Conservation (phyloP, 2,888 invertebrate species). For the Chrysolina americana region DNA sequence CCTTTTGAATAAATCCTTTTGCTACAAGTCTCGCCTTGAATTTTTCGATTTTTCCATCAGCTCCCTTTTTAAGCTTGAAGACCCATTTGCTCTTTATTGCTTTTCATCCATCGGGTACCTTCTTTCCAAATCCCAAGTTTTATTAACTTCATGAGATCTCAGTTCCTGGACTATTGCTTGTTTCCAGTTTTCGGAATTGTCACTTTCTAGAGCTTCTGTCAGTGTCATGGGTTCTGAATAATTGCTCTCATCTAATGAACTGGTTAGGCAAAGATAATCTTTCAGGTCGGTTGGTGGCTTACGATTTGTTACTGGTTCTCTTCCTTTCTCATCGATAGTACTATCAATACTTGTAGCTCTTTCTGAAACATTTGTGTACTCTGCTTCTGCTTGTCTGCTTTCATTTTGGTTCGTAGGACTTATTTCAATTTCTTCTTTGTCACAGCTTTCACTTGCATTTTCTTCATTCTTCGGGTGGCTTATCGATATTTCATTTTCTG, state of each 20-base stretch:
- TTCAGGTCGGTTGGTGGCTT: too few species aligned
- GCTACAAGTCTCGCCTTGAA: not conserved
- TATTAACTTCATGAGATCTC: too few species aligned
- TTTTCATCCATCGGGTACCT: not conserved
- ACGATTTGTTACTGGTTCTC: too few species aligned
- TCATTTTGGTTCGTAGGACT: not conserved
- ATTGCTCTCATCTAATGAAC: too few species aligned
- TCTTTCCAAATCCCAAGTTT: not conserved
- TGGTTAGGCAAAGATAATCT: too few species aligned
- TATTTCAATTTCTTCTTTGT: not conserved
- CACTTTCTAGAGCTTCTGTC: not conserved
- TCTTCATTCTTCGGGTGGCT: not conserved
- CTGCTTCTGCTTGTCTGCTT: slow-evolving; percentile 10
- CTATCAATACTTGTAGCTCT: not conserved
- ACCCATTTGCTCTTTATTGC: too few species aligned
- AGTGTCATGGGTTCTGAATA: slow-evolving; percentile 5
- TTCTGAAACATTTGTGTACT: slow-evolving; percentile 11
- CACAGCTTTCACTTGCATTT: not conserved
- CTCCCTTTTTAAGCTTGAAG: too few species aligned
- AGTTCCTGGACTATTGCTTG: slow-evolving; percentile 7
- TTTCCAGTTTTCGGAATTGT: not conserved
- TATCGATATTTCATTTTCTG: slow-evolving; percentile 16
- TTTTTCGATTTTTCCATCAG: slow-evolving; percentile 9
- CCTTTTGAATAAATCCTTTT: too few species aligned
- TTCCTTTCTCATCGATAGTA: too few species aligned